These are phyloP conservation scores for Peromyscus melanophrys DNA, from an alignment of 2,797 vertebrate species.

Conservation along the genomic window DNA sequence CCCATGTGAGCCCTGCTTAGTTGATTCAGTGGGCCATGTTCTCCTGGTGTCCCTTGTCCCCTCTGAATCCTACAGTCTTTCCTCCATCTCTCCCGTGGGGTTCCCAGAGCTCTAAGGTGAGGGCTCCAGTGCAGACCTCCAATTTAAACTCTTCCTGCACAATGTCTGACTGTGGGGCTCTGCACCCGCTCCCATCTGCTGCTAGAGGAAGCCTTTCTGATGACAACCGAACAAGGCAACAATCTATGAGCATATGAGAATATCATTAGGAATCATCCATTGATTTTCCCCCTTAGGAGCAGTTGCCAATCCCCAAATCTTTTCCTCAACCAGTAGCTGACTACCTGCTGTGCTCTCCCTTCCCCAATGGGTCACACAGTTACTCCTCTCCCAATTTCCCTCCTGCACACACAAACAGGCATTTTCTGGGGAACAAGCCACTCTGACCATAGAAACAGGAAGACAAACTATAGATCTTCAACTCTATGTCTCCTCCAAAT, in stretches of 20 bases:
- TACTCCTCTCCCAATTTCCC: neutral
- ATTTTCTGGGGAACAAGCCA: neutral
- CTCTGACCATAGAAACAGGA: neutral
- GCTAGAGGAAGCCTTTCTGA: neutral
- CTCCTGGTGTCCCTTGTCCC: neutral
- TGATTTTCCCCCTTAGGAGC: neutral
- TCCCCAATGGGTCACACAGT: neutral
- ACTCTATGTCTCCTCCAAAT: neutral
- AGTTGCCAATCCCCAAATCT: neutral
- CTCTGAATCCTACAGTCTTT: neutral
- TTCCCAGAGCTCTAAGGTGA: neutral
- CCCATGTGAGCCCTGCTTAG: neutral
- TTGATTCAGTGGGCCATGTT: neutral
- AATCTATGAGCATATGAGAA: neutral
- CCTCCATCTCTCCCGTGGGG: neutral
- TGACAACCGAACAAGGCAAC: fast-evolving
- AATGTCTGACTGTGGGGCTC: neutral
- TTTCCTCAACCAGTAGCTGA: too few species aligned
- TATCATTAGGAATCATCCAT: neutral
- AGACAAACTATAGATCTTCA: neutral
- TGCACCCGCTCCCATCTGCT: neutral
- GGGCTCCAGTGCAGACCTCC: too few species aligned
- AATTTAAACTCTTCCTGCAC: neutral
- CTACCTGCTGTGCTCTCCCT: neutral
- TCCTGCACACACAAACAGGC: neutral